A percentile compares a stretch with the other conserved stretches of the same genome.
These are phyloP conservation scores for Orycteropus afer DNA, from an alignment of 2,113 vertebrate species.

Conservation along the genomic window DNA sequence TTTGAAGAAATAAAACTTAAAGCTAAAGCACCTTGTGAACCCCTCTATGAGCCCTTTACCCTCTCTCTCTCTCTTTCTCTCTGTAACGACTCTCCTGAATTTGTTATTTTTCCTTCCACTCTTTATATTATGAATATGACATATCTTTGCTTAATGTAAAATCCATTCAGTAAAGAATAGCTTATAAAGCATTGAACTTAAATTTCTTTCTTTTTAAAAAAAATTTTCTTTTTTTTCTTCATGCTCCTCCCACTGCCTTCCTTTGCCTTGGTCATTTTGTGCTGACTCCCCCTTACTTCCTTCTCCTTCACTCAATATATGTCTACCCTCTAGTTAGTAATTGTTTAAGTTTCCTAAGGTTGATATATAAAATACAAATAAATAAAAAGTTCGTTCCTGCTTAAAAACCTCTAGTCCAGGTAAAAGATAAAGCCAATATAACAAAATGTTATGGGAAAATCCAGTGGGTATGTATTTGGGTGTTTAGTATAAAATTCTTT, in stretches of 20 bases:
- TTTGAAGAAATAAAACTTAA: conserved; percentile 48
- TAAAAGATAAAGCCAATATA: background rate
- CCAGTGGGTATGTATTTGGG: background rate
- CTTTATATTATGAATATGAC: background rate
- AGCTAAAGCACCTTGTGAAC: background rate
- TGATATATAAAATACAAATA: conserved; percentile 34
- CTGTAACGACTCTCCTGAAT: background rate
- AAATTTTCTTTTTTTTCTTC: no score
- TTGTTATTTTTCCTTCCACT: background rate
- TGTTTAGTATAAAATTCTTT: conserved; percentile 18
- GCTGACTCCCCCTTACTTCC: no score
- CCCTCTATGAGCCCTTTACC: background rate
- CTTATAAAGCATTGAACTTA: conserved; percentile 21
- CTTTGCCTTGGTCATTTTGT: no score
- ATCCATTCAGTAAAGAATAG: conserved; percentile 11
- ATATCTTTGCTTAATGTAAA: conserved; percentile 52
- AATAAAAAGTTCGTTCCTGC: background rate
- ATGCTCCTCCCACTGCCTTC: no score
- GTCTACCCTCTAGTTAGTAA: no score
- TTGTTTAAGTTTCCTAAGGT: conserved; percentile 1
- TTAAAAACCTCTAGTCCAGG: conserved; percentile 21
- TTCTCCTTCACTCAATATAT: no score
- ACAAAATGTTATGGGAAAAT: conserved; percentile 23
- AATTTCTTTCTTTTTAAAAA: background rate
- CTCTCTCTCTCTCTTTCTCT: background rate